Evolutionary conservation across 2,888 invertebrate genomes (phyloP).

Genomic region (Alcis repandata): DNA sequence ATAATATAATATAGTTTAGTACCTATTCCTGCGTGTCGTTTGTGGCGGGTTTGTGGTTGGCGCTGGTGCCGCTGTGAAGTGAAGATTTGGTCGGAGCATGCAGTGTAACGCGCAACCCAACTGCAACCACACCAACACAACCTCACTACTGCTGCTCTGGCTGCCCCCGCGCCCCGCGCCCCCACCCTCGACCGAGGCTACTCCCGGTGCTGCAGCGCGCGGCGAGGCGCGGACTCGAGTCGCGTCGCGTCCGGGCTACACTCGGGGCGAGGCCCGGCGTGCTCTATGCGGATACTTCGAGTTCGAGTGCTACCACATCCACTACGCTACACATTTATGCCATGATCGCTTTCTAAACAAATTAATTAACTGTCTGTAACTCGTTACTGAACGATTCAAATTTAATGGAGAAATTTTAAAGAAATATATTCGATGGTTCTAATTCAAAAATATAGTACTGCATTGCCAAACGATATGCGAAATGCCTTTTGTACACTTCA

Average conservation of each 20-base stretch:
- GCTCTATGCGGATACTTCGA: constrained; percentile 27
- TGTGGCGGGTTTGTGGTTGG: constrained; percentile 85
- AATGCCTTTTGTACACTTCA: constrained; percentile 77
- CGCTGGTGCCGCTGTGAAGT: constrained; percentile 86
- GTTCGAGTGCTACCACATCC: constrained; percentile 78
- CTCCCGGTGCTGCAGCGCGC: constrained; percentile 3
- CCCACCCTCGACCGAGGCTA: background rate
- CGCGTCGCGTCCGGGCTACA: constrained; percentile 5
- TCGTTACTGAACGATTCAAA: constrained; percentile 44
- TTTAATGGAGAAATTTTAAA: constrained; percentile 49
- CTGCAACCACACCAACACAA: constrained; percentile 92
- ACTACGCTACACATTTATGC: constrained; percentile 77
- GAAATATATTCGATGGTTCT: constrained; percentile 26
- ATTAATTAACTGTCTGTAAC: constrained; percentile 70
- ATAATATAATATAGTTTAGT: constrained; percentile 81
- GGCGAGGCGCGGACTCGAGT: constrained; percentile 11
- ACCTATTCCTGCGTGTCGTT: constrained; percentile 87
- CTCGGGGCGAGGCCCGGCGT: constrained; percentile 38
- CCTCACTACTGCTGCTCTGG: constrained; percentile 73
- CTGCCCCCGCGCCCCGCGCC: constrained; percentile 35
- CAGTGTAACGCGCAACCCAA: constrained; percentile 96
- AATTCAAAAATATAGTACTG: constrained; percentile 49
- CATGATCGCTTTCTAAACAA: constrained; percentile 74
- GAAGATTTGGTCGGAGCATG: constrained; percentile 92
- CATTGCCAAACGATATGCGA: constrained; percentile 71